Percentiles rank a stretch among this genome's conserved stretches.
These are phyloP conservation scores for Clinocottus analis DNA, from an alignment of 2,113 vertebrate species.

Conservation along the genomic window DNA sequence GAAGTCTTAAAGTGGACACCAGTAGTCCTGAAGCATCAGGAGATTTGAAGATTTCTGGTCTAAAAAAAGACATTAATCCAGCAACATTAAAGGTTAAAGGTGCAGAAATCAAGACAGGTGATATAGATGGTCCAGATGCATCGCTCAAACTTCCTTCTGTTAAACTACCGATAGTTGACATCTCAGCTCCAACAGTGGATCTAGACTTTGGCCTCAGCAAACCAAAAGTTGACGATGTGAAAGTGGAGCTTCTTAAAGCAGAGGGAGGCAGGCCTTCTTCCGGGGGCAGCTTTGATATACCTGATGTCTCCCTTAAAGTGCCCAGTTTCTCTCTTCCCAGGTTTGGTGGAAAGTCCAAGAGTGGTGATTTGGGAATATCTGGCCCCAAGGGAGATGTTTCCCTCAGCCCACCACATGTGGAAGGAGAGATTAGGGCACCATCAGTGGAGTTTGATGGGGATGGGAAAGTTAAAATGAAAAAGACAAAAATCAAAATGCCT, in stretches of 20 bases:
- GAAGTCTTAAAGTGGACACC: slow-evolving; percentile 36
- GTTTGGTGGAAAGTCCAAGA: slow-evolving; percentile 82
- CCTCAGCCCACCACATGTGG: slow-evolving; percentile 54
- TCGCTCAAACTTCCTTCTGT: slow-evolving; percentile 77
- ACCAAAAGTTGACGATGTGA: slow-evolving; percentile 75
- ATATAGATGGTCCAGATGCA: slow-evolving; percentile 52
- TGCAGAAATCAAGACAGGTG: slow-evolving; percentile 23
- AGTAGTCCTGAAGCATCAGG: slow-evolving; percentile 27
- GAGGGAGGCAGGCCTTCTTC: slow-evolving; percentile 77
- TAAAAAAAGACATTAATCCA: slow-evolving; percentile 50
- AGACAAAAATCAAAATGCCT: slow-evolving; percentile 85
- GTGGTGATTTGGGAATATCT: slow-evolving; percentile 60
- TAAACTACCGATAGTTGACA: slow-evolving; percentile 84
- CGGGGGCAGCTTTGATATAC: slow-evolving; percentile 80
- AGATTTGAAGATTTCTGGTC: slow-evolving; percentile 52
- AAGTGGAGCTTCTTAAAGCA: slow-evolving; percentile 77
- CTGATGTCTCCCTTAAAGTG: slow-evolving; percentile 78
- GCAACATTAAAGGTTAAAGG: slow-evolving; percentile 46
- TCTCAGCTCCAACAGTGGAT: slow-evolving; percentile 86
- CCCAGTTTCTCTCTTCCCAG: slow-evolving; percentile 85
- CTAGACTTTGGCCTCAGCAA: slow-evolving; percentile 82
- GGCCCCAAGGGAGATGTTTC: slow-evolving; percentile 60
- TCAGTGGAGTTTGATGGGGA: slow-evolving; percentile 74
- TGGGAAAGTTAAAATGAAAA: slow-evolving; percentile 79
- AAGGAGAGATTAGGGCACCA: slow-evolving; percentile 63